Conservation (phyloP, 2,113 vertebrate genomes). For the Oncorhynchus masou region DNA sequence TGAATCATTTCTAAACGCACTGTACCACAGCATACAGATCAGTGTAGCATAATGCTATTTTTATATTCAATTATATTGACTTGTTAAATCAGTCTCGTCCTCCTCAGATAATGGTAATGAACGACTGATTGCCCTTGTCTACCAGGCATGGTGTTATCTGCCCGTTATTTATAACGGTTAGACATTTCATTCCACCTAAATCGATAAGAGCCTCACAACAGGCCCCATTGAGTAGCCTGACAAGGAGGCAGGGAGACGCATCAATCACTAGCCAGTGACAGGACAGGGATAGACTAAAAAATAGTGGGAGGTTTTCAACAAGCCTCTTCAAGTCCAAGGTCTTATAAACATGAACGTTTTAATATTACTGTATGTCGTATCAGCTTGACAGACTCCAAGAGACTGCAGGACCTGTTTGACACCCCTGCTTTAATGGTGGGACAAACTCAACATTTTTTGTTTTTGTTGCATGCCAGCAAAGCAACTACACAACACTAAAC, state of each 20-base stretch:
- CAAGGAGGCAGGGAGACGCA: constrained; percentile 15
- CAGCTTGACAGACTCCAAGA: neutral
- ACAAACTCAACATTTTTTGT: too few relatives aligned
- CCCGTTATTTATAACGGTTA: constrained; percentile 28
- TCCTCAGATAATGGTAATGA: constrained; percentile 19
- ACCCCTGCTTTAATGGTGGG: neutral
- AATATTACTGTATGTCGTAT: neutral
- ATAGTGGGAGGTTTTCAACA: neutral
- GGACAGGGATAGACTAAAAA: constrained; percentile 1
- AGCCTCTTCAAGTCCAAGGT: neutral
- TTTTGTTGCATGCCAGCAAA: too few relatives aligned
- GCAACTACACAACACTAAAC: too few relatives aligned
- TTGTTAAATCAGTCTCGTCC: constrained; percentile 16
- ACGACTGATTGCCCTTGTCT: constrained; percentile 3
- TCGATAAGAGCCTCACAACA: constrained; percentile 29
- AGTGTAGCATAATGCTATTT: neutral
- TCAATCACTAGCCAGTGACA: constrained; percentile 29
- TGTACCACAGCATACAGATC: neutral
- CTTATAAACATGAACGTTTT: neutral
- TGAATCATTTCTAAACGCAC: neutral
- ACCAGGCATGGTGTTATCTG: constrained; percentile 17
- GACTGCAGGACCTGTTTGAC: neutral
- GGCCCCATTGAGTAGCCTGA: constrained; percentile 7
- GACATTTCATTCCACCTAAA: constrained; percentile 34
- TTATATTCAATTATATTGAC: neutral